Percentiles rank a stretch among this genome's conserved stretches.
These are phyloP conservation scores for Ptycholaimellus sp. DNA, from an alignment of 2,888 invertebrate species.

Conservation along the genomic window DNA sequence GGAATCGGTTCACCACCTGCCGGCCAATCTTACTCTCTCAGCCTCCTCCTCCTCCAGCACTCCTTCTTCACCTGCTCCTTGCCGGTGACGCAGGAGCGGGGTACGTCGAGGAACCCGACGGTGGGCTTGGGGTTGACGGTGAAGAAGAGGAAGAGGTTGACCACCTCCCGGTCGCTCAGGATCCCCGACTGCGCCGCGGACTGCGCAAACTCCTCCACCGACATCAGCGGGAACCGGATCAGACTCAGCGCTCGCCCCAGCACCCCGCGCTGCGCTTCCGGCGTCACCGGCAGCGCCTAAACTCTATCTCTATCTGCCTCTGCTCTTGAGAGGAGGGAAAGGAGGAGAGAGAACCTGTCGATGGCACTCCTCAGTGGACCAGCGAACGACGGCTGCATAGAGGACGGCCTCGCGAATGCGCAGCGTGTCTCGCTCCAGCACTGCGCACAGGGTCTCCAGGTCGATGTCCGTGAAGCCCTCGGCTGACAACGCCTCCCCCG, in stretches of 20 bases:
- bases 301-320: no score
- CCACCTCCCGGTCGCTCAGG: constrained; percentile 49
- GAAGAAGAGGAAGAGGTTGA: constrained; percentile 38
- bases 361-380: constrained; percentile 38
- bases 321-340: no score
- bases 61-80: constrained; percentile 43
- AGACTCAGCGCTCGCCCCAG: constrained; percentile 46
- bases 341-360: no score
- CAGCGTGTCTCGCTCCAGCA: constrained; percentile 51
- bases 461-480: constrained; percentile 60
- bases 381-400: constrained; percentile 37
- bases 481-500: constrained; percentile 49
- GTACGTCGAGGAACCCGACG: constrained; percentile 39
- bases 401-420: constrained; percentile 52
- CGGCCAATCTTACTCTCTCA: background rate
- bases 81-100: constrained; percentile 51
- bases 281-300: constrained; percentile 40
- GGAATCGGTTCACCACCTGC: constrained; percentile 36
- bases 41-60: constrained; percentile 21
- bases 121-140: constrained; percentile 48
- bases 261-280: constrained; percentile 44
- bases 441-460: constrained; percentile 48
- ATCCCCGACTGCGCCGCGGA: constrained; percentile 39
- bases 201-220: constrained; percentile 58
- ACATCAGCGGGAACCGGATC: constrained; percentile 57